Evolutionary conservation across 1,140 invertebrate species (phyloP).

Genomic region (Venturia canescens): DNA sequence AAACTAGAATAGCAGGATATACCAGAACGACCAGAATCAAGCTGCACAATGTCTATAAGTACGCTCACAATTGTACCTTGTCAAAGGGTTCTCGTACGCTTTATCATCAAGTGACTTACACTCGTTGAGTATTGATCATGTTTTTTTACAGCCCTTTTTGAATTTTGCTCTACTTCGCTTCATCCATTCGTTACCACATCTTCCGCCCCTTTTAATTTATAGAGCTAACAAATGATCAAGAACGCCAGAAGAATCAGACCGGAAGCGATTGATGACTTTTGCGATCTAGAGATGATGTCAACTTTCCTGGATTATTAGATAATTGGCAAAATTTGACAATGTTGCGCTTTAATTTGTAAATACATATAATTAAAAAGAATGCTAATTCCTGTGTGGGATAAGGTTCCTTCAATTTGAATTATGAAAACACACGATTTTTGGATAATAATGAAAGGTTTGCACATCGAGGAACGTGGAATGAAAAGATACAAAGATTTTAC

Average conservation of each 20-base stretch:
- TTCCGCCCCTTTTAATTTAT: not conserved
- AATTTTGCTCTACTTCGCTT: not conserved
- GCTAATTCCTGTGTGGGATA: too few relatives aligned
- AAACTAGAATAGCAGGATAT: not conserved
- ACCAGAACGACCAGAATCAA: not conserved
- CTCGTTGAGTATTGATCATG: conserved; percentile 29
- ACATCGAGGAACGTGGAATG: not conserved
- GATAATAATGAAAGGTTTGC: too few relatives aligned
- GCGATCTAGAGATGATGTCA: not conserved
- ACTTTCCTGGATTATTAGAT: not conserved
- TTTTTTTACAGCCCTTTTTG: not conserved
- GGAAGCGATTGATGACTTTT: not conserved
- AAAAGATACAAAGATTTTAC: not conserved
- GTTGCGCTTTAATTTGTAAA: too few relatives aligned
- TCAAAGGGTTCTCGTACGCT: not conserved
- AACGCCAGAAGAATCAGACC: not conserved
- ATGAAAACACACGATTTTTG: too few relatives aligned
- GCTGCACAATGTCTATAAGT: not conserved
- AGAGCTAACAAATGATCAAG: not conserved
- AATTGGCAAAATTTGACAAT: not conserved
- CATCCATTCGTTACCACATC: not conserved
- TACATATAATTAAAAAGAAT: too few relatives aligned
- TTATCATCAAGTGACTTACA: not conserved
- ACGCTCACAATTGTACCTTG: not conserved
- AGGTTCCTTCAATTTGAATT: too few relatives aligned